A percentile compares a stretch with the other conserved stretches of the same genome.
Conservation (phyloP, 2,113 vertebrate species). For the Malurus melanocephalus region DNA sequence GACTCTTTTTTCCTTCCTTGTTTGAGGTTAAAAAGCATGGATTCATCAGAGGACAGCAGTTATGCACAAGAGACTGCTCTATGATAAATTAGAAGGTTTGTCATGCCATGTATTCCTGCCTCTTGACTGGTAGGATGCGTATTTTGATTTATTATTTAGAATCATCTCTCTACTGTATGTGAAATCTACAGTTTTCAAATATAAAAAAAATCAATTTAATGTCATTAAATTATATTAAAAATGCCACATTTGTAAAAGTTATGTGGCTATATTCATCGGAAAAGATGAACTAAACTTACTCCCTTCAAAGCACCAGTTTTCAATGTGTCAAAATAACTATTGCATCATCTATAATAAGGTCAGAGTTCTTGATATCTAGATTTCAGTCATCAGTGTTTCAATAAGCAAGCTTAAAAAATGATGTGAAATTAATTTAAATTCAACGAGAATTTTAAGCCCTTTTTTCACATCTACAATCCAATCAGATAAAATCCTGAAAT, state of each 20-base stretch:
- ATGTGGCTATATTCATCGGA: neutral
- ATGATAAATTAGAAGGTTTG: slow-evolving; percentile 6
- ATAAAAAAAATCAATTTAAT: neutral
- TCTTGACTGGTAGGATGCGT: neutral
- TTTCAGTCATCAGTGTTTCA: neutral
- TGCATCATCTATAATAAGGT: neutral
- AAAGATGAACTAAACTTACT: neutral
- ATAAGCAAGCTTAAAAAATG: neutral
- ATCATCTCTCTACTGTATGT: neutral
- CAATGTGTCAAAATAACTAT: neutral
- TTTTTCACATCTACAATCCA: neutral
- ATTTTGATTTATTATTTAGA: slow-evolving; percentile 50
- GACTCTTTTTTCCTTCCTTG: neutral
- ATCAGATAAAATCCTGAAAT: neutral
- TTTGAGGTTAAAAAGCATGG: slow-evolving; percentile 34
- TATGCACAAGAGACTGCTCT: slow-evolving; percentile 5
- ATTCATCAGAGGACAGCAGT: slow-evolving; percentile 30
- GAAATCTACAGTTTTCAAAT: slow-evolving; percentile 16
- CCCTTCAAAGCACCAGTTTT: neutral
- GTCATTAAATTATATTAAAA: neutral
- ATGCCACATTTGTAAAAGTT: neutral
- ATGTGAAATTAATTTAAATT: neutral
- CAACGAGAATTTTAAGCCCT: neutral
- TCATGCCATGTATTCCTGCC: neutral
- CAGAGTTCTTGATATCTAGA: neutral